Evolutionary conservation across 1,140 invertebrate genomes (phyloP).

Genomic region (Holcopasites calliopsidis): DNA sequence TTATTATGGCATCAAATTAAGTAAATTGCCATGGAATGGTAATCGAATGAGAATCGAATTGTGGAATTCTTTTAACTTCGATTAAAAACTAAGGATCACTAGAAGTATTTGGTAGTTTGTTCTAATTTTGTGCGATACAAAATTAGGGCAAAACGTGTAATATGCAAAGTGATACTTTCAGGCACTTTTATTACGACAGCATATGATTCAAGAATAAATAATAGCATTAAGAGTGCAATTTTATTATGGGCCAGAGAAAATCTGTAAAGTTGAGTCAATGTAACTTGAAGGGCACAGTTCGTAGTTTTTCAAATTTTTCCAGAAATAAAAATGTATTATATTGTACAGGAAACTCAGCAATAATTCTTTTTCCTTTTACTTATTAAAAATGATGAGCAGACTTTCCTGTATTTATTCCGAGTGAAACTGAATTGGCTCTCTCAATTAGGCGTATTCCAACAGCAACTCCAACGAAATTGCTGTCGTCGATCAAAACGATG

Average conservation of each 20-base stretch:
- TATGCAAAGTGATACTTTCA: not conserved
- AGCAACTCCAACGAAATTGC: not conserved
- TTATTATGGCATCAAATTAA: not conserved
- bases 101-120: not conserved
- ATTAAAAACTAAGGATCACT: not conserved
- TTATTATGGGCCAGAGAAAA: too few species aligned
- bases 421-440: not conserved
- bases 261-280: too few species aligned
- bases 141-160: not conserved
- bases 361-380: too few species aligned
- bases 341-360: too few species aligned
- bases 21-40: not conserved
- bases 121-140: not conserved
- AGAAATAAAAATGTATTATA: too few species aligned
- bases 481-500: not conserved
- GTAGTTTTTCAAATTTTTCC: too few species aligned
- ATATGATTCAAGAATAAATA: not conserved
- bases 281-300: too few species aligned
- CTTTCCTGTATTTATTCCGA: too few species aligned
- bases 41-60: not conserved
- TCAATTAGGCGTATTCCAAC: not conserved
- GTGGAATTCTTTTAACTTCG: not conserved
- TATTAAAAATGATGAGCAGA: too few species aligned
- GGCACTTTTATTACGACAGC: not conserved
- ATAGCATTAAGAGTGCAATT: too few species aligned